Evolutionary conservation across 2,888 invertebrate species (phyloP).

Genomic region (Ornithoptera alexandrae): DNA sequence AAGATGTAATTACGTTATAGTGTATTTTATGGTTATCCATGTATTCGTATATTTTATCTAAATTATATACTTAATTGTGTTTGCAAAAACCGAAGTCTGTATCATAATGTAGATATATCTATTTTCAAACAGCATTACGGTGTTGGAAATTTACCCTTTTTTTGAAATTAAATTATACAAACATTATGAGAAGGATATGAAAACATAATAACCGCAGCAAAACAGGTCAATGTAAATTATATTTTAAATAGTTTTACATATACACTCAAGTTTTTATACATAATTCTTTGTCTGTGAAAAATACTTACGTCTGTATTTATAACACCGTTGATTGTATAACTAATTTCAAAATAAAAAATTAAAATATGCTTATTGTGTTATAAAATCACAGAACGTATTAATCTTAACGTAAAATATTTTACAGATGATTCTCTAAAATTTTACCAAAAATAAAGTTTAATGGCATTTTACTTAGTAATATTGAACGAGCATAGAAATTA

Average conservation of each 20-base stretch:
- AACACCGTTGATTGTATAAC: neutral
- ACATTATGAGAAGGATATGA: too few relatives aligned
- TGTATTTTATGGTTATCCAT: neutral
- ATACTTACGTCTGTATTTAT: neutral
- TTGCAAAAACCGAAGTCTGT: neutral
- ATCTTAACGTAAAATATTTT: neutral
- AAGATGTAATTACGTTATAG: neutral
- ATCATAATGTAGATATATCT: neutral
- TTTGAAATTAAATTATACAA: neutral
- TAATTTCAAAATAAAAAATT: too few relatives aligned
- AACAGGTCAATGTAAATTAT: neutral
- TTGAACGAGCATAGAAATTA: neutral
- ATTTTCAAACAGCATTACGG: neutral
- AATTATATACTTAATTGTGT: too few relatives aligned
- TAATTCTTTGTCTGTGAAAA: neutral
- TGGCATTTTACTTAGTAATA: neutral
- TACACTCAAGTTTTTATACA: neutral
- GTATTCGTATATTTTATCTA: neutral
- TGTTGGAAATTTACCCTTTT: neutral
- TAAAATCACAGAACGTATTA: conserved; percentile 6
- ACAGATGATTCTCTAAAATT: neutral
- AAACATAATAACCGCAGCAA: too few relatives aligned
- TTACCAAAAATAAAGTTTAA: neutral
- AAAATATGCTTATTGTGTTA: neutral
- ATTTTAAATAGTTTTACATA: neutral